phyloP scores from a whole-genome alignment of 2,888 invertebrate genomes.

The Acleris literana region DNA sequence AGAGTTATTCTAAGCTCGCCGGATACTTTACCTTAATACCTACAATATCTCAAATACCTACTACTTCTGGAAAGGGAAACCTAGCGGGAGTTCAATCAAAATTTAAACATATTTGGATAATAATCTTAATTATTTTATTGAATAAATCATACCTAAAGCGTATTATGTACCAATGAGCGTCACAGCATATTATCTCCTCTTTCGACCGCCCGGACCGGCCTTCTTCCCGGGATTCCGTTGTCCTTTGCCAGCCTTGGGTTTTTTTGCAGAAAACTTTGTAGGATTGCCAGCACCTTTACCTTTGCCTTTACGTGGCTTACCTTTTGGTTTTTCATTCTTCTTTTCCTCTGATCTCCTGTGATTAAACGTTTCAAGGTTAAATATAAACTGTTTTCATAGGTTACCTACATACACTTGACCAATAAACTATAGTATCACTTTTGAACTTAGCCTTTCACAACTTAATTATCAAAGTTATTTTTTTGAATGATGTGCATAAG shows the following conservation, averaged over 20 bases:
- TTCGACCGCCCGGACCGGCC: conserved; percentile 83
- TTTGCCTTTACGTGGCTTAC: conserved; percentile 59
- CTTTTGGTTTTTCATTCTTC: conserved; percentile 67
- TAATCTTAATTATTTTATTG: conserved; percentile 26
- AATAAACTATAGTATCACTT: no score
- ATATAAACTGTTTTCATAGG: no score
- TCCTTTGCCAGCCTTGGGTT: conserved; percentile 88
- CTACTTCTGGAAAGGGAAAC: no score
- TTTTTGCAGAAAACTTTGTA: conserved; percentile 74
- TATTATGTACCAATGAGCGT: conserved; percentile 2
- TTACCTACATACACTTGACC: no score
- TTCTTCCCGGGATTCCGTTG: conserved; percentile 87
- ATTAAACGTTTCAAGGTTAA: conserved; percentile 25
- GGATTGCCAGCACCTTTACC: conserved; percentile 65
- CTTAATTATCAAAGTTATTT: no score
- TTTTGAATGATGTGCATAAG: no score
- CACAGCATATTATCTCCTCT: conserved; percentile 82
- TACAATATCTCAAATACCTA: no score
- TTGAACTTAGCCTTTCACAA: no score
- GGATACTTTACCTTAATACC: no score
- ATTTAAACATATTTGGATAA: neutral
- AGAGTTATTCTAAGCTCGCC: no score
- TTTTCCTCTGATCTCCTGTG: conserved; percentile 81
- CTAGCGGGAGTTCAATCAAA: neutral
- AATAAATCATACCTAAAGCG: conserved; percentile 24